phyloP scores from a whole-genome alignment of 1,140 invertebrate species.

The Zaprionus camerounensis region DNA sequence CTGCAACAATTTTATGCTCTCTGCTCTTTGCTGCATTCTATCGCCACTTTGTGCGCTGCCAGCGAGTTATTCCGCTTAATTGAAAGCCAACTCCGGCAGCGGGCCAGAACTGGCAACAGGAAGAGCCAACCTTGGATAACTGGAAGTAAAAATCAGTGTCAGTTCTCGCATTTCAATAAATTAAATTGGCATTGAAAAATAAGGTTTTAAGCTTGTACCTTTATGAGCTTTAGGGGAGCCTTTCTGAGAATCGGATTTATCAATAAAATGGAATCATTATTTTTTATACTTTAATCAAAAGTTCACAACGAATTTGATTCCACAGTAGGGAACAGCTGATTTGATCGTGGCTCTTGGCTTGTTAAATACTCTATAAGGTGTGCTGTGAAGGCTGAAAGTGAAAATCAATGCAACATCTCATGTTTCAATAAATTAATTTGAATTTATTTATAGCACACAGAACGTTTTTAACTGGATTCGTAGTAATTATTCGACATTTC shows the following conservation, averaged over 20 bases:
- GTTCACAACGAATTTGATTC: too few species aligned
- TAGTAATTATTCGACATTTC: slow-evolving; percentile 21
- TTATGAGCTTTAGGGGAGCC: neutral
- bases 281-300: too few species aligned
- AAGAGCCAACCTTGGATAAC: neutral
- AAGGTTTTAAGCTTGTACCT: neutral
- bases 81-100: slow-evolving; percentile 37
- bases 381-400: neutral
- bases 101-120: neutral
- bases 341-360: too few species aligned
- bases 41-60: neutral
- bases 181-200: slow-evolving; percentile 39
- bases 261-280: neutral
- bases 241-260: neutral
- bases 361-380: neutral
- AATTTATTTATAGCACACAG: slow-evolving; percentile 70
- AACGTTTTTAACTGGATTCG: slow-evolving; percentile 60
- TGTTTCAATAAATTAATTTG: slow-evolving; percentile 62
- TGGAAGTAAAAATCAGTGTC: slow-evolving; percentile 20
- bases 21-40: slow-evolving; percentile 21
- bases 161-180: slow-evolving; percentile 47
- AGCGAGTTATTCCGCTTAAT: slow-evolving; percentile 54
- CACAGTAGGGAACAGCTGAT: too few species aligned
- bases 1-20: slow-evolving; percentile 38
- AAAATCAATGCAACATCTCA: slow-evolving; percentile 20